phyloP scores from a whole-genome alignment of 2,797 vertebrate genomes.

The Botia kubotai region DNA sequence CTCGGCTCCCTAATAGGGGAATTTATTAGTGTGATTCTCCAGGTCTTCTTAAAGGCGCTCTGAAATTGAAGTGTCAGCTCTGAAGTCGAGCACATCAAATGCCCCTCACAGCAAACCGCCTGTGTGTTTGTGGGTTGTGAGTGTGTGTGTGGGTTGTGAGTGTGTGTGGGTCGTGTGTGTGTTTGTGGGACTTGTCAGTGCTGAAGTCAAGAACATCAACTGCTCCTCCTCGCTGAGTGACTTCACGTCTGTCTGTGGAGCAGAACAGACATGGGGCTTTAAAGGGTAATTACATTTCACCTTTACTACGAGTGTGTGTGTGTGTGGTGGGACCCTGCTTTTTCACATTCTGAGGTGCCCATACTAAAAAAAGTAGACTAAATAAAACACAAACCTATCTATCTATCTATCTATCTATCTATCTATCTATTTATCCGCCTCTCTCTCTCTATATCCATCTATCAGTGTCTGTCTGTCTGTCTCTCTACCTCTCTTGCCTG shows the following conservation, averaged over 20 bases:
- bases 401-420: neutral
- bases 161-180: conserved; percentile 5
- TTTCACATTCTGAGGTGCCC: neutral
- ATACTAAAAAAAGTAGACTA: neutral
- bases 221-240: conserved; percentile 49
- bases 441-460: no score
- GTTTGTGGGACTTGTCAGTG: conserved; percentile 36
- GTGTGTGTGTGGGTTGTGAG: conserved; percentile 21
- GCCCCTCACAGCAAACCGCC: conserved; percentile 48
- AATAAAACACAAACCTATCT: neutral
- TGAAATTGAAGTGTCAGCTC: conserved; percentile 75
- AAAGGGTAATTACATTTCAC: conserved; percentile 75
- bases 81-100: conserved; percentile 72
- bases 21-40: conserved; percentile 71
- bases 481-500: no score
- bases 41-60: conserved; percentile 69
- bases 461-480: no score
- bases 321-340: conserved; percentile 2
- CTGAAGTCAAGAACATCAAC: conserved; percentile 61
- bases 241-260: conserved; percentile 60
- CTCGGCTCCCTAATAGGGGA: conserved; percentile 60
- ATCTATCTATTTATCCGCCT: neutral
- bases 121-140: conserved; percentile 15
- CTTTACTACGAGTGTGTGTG: conserved; percentile 44
- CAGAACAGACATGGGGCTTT: conserved; percentile 62